Evolutionary conservation across 2,888 invertebrate species (phyloP), one percentile per base, ranked within the genome.

Genomic region (Lasioglossum vierecki): DNA sequence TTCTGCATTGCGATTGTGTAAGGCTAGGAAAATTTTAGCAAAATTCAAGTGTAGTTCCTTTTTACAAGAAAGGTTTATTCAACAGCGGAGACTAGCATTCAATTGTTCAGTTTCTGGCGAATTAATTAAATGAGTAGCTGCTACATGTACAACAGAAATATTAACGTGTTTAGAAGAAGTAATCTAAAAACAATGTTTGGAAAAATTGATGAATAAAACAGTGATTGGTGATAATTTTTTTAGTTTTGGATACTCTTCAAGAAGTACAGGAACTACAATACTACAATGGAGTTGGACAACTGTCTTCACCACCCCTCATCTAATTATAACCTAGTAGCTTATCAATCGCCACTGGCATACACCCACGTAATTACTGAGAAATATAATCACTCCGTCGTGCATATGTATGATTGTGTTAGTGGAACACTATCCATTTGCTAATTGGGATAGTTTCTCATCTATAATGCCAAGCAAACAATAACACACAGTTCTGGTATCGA

Each of bases 361-460:
- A 22, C 22, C 41, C 39, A n/a, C 41, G 70, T 41, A n/a, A 82
- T 84, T 82, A 78, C 73, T 41, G n/a, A 26, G 41, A 53, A 80
- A 68, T 11, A 71, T 11, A 71, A 86, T 79, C 77, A 68, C 35
- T 49, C 5, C 66, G 78, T 76, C 79, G 76, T 66, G 82, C 11
- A 63, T 66, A 77, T 46, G 30, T 70, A 63, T 73, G 57, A 35
- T 80, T 68, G 68, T 79, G 81, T 80, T 88, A 66, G 70, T 60
- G 46, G 79, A 63, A 63, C 83, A 80, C 83, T 84, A 84, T 88
- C 83, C 89, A 89, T 89, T 89, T 89, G 82, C 88, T 89, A 89
- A 89, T 89, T 89, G 84, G 72, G 74, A 63, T 77, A 68, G 71
- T 68, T 60, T 68, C 71, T 46, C 63, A 87, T 75, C 74, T 80